Evolutionary conservation across 2,888 invertebrate species (phyloP), one percentile per base, ranked within the genome.

Genomic region (Agrotis segetum): DNA sequence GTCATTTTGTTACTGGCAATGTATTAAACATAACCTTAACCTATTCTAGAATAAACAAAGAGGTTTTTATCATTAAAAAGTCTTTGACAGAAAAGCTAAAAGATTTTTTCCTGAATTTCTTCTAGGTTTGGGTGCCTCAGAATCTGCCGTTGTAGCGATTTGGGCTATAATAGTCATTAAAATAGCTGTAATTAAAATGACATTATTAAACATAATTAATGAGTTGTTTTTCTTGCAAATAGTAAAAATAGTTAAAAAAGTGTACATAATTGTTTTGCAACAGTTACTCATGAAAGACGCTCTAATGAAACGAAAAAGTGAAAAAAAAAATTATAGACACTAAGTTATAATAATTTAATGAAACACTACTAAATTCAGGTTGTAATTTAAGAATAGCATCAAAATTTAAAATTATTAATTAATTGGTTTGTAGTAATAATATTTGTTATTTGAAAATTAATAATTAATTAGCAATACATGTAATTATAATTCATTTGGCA

Each of bases 1-100:
- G 46, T 64, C 16, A 52, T 50, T 46, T 50, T 50, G 19, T 73
- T 40, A n/a, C n/a, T 21, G 24, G 53, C 44, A 17, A 59, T 11
- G 6, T 72, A 64, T 50, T 46, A 58, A 44, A n/a, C 46, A 34
- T 14, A 58, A 46, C 29, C 24, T 46, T 71, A 56, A 29, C 29
- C n/a, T 72, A 62, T 62, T 56, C 47, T 59, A 59, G 6, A 49
- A 24, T 21, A 34, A 34, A 13, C 56, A 34, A 56, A 13, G n/a
- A 34, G 29, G 11, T 13, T 1, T 34, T 13, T 34, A 56, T n/a
- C 1, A 11, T 55, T 1, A 11, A 55, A 55, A 2, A 29, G 34
- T n/a, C 9, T 40, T 40, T 40, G 40, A 40, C 4, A 11, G 11
- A 11, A 11, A 1, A 11, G 40, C 40, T 11, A 40, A 34, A 34